Percentiles rank a stretch among this genome's conserved stretches.
These are phyloP conservation scores for Cheumatopsyche charites DNA, from an alignment of 1,140 invertebrate species.

Conservation along the genomic window DNA sequence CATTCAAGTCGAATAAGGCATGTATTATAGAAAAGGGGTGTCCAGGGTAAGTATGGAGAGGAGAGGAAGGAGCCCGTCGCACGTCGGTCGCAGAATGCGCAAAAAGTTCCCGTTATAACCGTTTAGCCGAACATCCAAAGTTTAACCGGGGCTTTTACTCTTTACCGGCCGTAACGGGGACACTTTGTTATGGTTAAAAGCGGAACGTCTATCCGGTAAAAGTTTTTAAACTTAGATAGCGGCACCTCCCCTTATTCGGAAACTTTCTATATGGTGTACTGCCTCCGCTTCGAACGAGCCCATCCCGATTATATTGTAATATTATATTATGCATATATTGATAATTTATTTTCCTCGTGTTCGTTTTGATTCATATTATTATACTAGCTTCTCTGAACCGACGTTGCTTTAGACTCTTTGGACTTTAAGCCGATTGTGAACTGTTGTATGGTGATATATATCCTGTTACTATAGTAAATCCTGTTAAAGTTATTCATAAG, in stretches of 20 bases:
- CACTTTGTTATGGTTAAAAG: constrained; percentile 44
- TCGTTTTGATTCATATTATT: no score
- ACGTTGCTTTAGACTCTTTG: no score
- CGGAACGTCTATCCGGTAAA: constrained; percentile 41
- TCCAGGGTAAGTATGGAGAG: neutral
- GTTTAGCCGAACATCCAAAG: constrained; percentile 42
- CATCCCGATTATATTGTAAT: neutral
- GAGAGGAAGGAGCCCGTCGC: constrained; percentile 10
- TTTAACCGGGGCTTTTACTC: constrained; percentile 43
- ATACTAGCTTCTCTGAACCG: no score
- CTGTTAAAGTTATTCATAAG: no score
- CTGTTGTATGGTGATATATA: no score
- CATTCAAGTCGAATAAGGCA: neutral
- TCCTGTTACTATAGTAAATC: no score
- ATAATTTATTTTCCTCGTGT: no score
- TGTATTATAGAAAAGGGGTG: neutral
- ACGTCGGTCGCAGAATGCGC: constrained; percentile 26
- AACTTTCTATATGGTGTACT: constrained; percentile 37
- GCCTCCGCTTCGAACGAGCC: constrained; percentile 12
- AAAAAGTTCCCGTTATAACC: constrained; percentile 43
- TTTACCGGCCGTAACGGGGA: constrained; percentile 38
- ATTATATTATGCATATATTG: no score
- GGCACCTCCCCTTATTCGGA: constrained; percentile 38
- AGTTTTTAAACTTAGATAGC: constrained; percentile 44
- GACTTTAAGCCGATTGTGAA: no score